phyloP scores from a whole-genome alignment of 1,140 invertebrate species.

The Tenebrio molitor region DNA sequence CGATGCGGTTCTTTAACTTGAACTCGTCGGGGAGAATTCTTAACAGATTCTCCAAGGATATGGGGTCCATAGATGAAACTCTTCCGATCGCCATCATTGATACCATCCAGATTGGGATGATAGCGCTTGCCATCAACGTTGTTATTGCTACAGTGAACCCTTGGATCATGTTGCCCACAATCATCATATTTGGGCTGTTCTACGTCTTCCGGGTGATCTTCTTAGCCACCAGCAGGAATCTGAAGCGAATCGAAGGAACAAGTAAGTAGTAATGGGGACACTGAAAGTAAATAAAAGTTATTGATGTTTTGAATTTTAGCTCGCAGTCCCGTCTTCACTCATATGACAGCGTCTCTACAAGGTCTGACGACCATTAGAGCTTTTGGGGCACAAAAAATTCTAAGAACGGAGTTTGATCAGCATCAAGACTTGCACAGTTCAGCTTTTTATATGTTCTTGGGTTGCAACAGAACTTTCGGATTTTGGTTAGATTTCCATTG shows the following conservation, averaged over 20 bases:
- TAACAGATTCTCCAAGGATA: conserved; percentile 81
- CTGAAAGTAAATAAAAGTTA: too few relatives aligned
- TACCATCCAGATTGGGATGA: conserved; percentile 73
- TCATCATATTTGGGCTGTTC: conserved; percentile 78
- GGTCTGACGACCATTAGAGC: conserved; percentile 77
- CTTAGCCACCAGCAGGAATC: conserved; percentile 72
- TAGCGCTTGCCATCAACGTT: conserved; percentile 71
- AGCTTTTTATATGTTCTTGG: conserved; percentile 75
- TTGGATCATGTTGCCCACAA: conserved; percentile 76
- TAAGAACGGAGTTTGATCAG: conserved; percentile 85
- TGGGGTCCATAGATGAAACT: conserved; percentile 85
- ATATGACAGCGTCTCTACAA: conserved; percentile 68
- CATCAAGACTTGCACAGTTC: conserved; percentile 82
- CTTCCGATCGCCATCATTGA: conserved; percentile 83
- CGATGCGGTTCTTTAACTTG: conserved; percentile 90
- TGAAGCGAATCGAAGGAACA: conserved; percentile 76
- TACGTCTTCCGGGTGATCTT: conserved; percentile 71
- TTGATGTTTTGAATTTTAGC: too few relatives aligned
- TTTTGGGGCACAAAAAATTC: conserved; percentile 76
- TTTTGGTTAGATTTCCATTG: conserved; percentile 77
- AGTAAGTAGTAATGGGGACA: too few relatives aligned
- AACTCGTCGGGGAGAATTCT: conserved; percentile 83
- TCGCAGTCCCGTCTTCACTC: conserved; percentile 82
- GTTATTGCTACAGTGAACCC: conserved; percentile 81
- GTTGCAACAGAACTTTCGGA: conserved; percentile 75